These are phyloP conservation scores for Aquatica leii DNA, from an alignment of 2,888 invertebrate species.

Conservation along the genomic window DNA sequence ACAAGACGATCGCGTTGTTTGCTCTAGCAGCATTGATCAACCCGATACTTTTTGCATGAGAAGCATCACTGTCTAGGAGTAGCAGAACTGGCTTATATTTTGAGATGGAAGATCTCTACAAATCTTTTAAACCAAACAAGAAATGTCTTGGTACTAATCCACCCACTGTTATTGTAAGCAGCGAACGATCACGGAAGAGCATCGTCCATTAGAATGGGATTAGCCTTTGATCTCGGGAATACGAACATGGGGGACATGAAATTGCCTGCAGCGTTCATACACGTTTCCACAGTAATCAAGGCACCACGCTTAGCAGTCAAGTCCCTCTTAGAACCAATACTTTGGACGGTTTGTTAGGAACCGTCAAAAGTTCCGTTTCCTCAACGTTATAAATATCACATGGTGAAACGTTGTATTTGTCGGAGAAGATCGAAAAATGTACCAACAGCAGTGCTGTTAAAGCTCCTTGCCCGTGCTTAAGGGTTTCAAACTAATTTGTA, in stretches of 20 bases:
- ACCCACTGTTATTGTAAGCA: neutral
- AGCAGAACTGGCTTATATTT: too few species aligned
- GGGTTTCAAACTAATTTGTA: neutral
- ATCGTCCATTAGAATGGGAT: neutral
- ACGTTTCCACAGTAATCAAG: neutral
- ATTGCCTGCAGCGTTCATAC: too few species aligned
- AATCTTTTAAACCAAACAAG: neutral
- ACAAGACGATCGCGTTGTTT: too few species aligned
- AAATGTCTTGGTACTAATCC: neutral
- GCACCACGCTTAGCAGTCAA: neutral
- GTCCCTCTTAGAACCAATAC: neutral
- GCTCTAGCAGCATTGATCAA: too few species aligned
- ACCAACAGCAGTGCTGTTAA: too few species aligned
- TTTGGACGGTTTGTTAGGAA: neutral
- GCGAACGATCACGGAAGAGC: neutral
- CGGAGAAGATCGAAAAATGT: too few species aligned
- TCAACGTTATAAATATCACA: too few species aligned
- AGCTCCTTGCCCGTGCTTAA: neutral
- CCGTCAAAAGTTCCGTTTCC: neutral
- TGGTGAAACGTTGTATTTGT: neutral
- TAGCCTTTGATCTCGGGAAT: neutral
- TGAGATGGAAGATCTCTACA: too few species aligned
- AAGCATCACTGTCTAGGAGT: too few species aligned
- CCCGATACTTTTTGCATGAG: too few species aligned
- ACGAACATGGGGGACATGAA: neutral